Evolutionary conservation across 2,113 vertebrate species (phyloP), one percentile per base, ranked within the genome.

Genomic region (Maccullochella peelii): DNA sequence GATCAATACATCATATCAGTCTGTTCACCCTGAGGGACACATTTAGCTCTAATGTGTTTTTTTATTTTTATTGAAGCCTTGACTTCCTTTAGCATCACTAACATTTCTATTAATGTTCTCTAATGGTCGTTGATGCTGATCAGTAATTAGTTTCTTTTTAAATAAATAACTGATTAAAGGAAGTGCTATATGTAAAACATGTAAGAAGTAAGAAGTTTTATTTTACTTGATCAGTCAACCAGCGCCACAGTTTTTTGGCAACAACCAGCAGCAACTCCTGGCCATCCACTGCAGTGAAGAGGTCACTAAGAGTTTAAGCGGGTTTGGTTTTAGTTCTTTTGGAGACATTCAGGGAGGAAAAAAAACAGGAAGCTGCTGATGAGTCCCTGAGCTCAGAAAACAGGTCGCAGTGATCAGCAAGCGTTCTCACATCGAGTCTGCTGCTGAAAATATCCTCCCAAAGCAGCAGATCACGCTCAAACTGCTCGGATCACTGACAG

Each of bases 361-460:
- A 61, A 61, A 62, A 61, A 62, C 67, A 70, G 55, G 57, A 75
- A 71, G 65, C 40, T n/a, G 69, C 55, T 79, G 71, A 72, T 71
- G 71, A 79, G 76, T 54, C 33, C 72, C 66, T 33, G 77, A 86
- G 85, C 71, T 66, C 42, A 52, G 85, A 76, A 66, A 83, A 58
- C 75, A 83, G 79, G 79, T 78, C n/a, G 75, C 76, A 55, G 70
- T 27, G 15, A 54, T 77, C 74, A 86, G 79, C 62, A 14, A 8
- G 20, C 11, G 15, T 30, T 44, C 67, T 66, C 68, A 63, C 10
- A 33, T 67, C 0, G 3, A 68, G 68, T 73, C 58, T 54, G 67
- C 67, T n/a, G 73, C 69, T 6, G 52, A 82, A 79, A 85, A 75
- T 71, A 76, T 75, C 63, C 75, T 72, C 75, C 52, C 52, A n/a